Evolutionary conservation across 2,888 invertebrate species (phyloP), one percentile per base, ranked within the genome.

Genomic region (Dryomyza anilis): DNA sequence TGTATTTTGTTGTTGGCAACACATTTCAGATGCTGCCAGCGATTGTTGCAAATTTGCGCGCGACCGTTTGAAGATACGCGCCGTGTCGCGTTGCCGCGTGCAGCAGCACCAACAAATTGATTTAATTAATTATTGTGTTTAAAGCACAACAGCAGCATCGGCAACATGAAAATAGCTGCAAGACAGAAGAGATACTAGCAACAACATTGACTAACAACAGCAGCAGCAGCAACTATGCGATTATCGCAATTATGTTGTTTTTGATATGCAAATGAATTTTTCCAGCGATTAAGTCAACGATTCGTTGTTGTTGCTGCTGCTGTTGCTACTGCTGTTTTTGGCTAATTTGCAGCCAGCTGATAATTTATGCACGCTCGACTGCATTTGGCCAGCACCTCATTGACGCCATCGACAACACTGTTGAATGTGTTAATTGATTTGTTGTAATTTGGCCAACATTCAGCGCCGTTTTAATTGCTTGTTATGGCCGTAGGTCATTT

Each of bases 221-320:
- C 71, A 72, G 70, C 75, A 60, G 70, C 67, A 68, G 48, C 66
- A 71, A 60, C 67, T 60, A 48, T 62, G 65, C 68, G 69, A 76
- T 76, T 77, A 79, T 75, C 76, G 74, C 77, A 78, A 79, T 77
- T 77, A 77, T 77, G 78, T 74, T 77, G 74, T 76, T 70, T 78
- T 77, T 78, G 79, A 77, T 79, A 77, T 77, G 77, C 74, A 75
- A 77, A 77, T 77, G 78, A 67, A 69, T 67, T 63, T n/a, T 57
- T 63, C 46, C 53, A 27, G 23, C 52, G 52, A 61, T 52, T 61
- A 61, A 52, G 33, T 23, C 45, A 39, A 8, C 7, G 33, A 8
- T 6, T 33, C 12, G 33, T 12, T 33, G 33, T 12, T 33, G 7
- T 33, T 33, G 33, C 33, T 48, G 48, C 21, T 46, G 46, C n/a